Evolutionary conservation across 2,888 invertebrate genomes (phyloP).

Genomic region (Mesopsocus fuscifrons): DNA sequence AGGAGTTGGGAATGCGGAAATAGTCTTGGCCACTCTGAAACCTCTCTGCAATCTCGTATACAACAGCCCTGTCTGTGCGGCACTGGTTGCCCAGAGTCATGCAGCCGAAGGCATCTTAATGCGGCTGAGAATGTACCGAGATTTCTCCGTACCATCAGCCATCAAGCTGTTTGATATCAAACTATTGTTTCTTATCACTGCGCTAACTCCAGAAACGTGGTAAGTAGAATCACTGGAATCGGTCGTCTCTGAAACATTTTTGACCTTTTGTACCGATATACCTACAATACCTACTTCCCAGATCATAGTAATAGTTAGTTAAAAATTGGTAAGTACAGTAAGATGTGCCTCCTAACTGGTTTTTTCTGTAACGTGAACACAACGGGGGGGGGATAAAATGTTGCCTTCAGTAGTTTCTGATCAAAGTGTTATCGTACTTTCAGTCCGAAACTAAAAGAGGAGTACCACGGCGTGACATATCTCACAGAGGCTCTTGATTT

Average conservation of each 20-base stretch:
- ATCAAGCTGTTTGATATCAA: conserved; percentile 76
- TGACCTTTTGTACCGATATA: too few relatives aligned
- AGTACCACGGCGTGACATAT: conserved; percentile 47
- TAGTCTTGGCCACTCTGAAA: conserved; percentile 62
- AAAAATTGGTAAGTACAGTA: conserved; percentile 16
- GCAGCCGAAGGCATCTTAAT: conserved; percentile 52
- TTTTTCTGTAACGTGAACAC: too few relatives aligned
- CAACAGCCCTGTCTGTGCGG: conserved; percentile 45
- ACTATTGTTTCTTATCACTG: conserved; percentile 73
- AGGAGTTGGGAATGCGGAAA: conserved; percentile 15
- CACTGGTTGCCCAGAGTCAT: conserved; percentile 37
- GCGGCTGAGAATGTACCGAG: conserved; percentile 46
- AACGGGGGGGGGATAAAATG: too few relatives aligned
- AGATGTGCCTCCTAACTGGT: too few relatives aligned
- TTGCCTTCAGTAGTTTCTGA: too few relatives aligned
- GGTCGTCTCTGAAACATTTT: too few relatives aligned
- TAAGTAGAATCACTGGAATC: conserved; percentile 16
- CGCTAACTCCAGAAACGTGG: conserved; percentile 47
- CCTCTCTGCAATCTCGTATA: conserved; percentile 76
- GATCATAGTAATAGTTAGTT: conserved; percentile 10
- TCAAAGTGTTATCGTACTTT: too few relatives aligned
- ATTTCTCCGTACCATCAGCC: conserved; percentile 41
- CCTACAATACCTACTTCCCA: too few relatives aligned
- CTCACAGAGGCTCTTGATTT: conserved; percentile 47
- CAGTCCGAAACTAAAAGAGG: conserved; percentile 40